Evolutionary conservation across 64 coral and sea anemone genomes (phyloP).

Genomic region (Dendrophyllia cribrosa): DNA sequence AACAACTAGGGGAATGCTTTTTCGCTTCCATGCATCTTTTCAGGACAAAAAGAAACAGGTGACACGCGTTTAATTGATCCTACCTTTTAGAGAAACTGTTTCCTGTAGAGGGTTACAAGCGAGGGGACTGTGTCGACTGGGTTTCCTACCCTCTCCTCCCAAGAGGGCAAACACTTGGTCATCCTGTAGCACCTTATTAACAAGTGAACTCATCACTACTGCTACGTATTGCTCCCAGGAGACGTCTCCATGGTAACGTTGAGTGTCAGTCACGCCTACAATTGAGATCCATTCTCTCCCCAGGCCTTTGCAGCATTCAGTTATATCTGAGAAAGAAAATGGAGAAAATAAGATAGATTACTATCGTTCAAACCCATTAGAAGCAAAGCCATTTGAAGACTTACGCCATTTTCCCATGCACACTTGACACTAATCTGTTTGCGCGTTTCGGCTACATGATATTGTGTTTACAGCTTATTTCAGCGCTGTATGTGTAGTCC

Average conservation of each 20-base stretch:
- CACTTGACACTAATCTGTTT: no score
- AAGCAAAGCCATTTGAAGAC: no score
- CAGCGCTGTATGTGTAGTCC: no score
- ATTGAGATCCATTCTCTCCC: constrained; percentile 25
- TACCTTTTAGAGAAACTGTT: background rate
- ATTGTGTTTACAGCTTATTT: no score
- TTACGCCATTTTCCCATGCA: no score
- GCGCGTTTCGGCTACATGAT: no score
- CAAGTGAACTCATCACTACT: background rate
- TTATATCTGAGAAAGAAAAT: background rate
- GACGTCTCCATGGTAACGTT: background rate
- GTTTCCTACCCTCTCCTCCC: background rate
- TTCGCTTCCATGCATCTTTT: no score
- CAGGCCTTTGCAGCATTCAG: constrained; percentile 33
- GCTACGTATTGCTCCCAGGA: constrained; percentile 35
- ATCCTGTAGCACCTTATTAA: constrained; percentile 18
- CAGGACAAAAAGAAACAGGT: background rate
- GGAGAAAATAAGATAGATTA: no score
- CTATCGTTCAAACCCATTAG: no score
- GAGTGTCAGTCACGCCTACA: background rate
- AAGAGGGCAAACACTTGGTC: constrained; percentile 35
- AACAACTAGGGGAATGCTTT: no score
- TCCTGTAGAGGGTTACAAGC: background rate
- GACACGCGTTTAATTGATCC: background rate
- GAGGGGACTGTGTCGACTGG: background rate